A percentile compares a stretch with the other conserved stretches of the same genome.
Evolutionary conservation across 2,797 vertebrate genomes (phyloP).

Genomic region (Macroramphosus scolopax): DNA sequence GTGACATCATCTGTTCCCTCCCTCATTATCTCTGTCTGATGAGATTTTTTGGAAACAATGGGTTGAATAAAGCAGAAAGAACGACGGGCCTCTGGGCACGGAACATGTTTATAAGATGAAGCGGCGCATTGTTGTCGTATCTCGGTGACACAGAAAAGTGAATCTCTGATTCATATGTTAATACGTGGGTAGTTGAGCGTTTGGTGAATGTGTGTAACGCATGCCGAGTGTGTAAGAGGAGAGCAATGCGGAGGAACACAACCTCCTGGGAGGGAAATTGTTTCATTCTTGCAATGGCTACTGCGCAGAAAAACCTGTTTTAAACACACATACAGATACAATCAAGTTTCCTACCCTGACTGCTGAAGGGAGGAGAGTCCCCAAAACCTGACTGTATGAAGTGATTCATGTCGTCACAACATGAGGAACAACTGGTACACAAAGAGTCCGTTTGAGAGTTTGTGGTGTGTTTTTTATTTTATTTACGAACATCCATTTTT

Average conservation of each 20-base stretch:
- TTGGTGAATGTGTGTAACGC: no score
- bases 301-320: constrained; percentile 42
- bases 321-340: not conserved
- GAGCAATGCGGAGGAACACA: constrained; percentile 22
- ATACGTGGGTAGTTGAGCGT: not conserved
- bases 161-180: not conserved
- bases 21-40: constrained; percentile 16
- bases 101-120: constrained; percentile 2
- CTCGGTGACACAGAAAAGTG: not conserved
- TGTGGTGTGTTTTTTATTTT: no score
- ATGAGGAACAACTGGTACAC: no score
- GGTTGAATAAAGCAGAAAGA: not conserved
- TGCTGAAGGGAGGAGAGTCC: not conserved
- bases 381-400: no score
- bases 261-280: constrained; percentile 30
- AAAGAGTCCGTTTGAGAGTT: no score
- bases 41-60: constrained; percentile 15
- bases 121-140: not conserved
- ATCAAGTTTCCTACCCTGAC: not conserved
- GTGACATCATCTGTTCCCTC: constrained; percentile 50
- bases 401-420: no score
- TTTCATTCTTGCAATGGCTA: constrained; percentile 14
- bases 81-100: not conserved
- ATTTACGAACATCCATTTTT: no score
- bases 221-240: constrained; percentile 4